Evolutionary conservation across 2,113 vertebrate genomes (phyloP), one percentile per base, ranked within the genome.

Genomic region (Pantherophis guttatus): DNA sequence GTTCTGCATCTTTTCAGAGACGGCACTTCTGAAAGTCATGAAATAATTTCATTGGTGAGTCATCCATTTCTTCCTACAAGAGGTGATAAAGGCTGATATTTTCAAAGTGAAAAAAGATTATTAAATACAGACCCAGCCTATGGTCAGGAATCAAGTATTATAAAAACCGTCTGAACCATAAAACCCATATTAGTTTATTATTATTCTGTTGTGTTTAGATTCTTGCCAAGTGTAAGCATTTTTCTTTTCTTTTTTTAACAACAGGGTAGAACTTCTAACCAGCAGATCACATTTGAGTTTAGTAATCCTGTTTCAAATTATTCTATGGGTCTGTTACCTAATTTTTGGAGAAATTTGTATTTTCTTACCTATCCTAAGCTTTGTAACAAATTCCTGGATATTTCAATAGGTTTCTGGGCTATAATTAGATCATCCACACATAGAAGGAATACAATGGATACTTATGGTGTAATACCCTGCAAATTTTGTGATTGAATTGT

Each of bases 161-260:
- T 75, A 96, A 86, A 44, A 94, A 92, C 94, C 88, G 52, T 94
- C 86, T 95, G 90, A 92, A 75, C 93, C 15, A 88, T 87, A 19
- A 89, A 15, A 91, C 8, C 88, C 29, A 75, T 52, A 29, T n/a
- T 54, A 54, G 11, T 55, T 75, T n/a, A 48, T 92, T n/a, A 62
- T 65, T 88, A 52, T 12, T 53, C 33, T 65, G 6, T 33, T 88
- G 23, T 75, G 17, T 75, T 54, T 92, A 87, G 9, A 89, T 89
- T 15, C 33, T 44, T 13, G 24, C 50, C 50, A 55, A 88, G 9
- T 23, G 26, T 55, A 8, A 57, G 70, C n/a, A 81, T 86, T 29
- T 26, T 53, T 87, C 59, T 44, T 50, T 58, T 17, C 26, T 29
- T 62, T 13, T 89, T 59, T 39, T 59, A n/a, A 12, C 48, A 88